Evolutionary conservation across 2,888 invertebrate species (phyloP).

Genomic region (Erannis defoliaria): DNA sequence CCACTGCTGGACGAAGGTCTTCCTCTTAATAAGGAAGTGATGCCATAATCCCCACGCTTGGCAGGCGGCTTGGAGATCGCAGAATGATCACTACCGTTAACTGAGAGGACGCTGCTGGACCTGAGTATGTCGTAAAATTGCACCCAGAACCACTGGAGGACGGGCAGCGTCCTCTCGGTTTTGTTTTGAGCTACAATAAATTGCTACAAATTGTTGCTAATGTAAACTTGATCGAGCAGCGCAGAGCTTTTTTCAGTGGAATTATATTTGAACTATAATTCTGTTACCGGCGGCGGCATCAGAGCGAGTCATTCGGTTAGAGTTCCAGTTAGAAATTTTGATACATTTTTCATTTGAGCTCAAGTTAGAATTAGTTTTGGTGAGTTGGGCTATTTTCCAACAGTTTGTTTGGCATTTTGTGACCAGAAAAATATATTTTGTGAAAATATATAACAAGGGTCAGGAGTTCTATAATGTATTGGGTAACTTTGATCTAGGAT

Average conservation of each 20-base stretch:
- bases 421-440: neutral
- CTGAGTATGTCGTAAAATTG: no score
- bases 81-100: no score
- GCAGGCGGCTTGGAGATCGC: no score
- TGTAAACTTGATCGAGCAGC: neutral
- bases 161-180: no score
- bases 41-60: no score
- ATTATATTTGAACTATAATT: constrained; percentile 13
- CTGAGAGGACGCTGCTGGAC: no score
- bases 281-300: constrained; percentile 2
- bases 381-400: neutral
- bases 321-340: neutral
- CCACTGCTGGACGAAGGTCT: no score
- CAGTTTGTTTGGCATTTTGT: constrained; percentile 1
- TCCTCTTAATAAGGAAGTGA: no score
- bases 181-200: no score
- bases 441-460: neutral
- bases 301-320: constrained; percentile 8
- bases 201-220: neutral
- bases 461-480: neutral
- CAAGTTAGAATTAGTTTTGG: constrained; percentile 15
- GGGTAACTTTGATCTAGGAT: neutral
- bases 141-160: no score
- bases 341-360: constrained; percentile 14
- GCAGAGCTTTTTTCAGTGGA: neutral